Base-by-base conservation (phyloP, 2,797 vertebrate genomes). In the Pantherophis alleghaniensis region DNA sequence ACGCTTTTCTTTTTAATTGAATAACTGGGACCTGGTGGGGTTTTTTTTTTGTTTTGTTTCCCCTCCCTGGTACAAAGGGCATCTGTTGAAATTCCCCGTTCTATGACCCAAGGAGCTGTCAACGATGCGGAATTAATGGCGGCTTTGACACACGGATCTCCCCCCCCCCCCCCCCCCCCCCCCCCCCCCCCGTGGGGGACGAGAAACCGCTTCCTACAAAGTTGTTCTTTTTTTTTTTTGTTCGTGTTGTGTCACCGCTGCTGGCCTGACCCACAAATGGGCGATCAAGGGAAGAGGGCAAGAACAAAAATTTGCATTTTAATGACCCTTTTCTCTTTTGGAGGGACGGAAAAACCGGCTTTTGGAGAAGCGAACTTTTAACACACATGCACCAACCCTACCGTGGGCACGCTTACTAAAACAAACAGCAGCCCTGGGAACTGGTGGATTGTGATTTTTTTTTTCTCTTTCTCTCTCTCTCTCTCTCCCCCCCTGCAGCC, bases 111-210 rank as follows among this genome's bases (percentile, higher is more conserved):
- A n/a, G 89, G 7, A 0, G 91, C 74, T 89, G 37, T 18, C 51
- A 24, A 42, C 56, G 24, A 74, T 59, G 90, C 94, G 94, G 26
- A 94, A 94, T 92, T 93, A 91, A 93, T 91, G 16, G 18, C 83
- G 90, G 20, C 88, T 66, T 66, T n/a, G 4, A 37, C 0, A 0
- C 57, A 0, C 14, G 57, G 26, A 69, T 63, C 93, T 14, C 5
- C 2, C 42, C 3, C 42, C 42, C 3, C 42, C 42, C 42, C 37
- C 37, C 37, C 32, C 32, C 32, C 32, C 32, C 32, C 32, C 32
- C 32, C 32, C 32, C 32, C 32, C 32, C 1, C 1, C 32, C 32
- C 32, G 1, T 32, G 1, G 37, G 86, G 92, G n/a, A 32, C 53
- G 69, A 90, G 89, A 87, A 1, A 42, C 2, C 89, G 4, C 47